A percentile compares a stretch with the other conserved stretches of the same genome.
Evolutionary conservation across 2,113 vertebrate genomes (phyloP).

Genomic region (Notechis scutatus): DNA sequence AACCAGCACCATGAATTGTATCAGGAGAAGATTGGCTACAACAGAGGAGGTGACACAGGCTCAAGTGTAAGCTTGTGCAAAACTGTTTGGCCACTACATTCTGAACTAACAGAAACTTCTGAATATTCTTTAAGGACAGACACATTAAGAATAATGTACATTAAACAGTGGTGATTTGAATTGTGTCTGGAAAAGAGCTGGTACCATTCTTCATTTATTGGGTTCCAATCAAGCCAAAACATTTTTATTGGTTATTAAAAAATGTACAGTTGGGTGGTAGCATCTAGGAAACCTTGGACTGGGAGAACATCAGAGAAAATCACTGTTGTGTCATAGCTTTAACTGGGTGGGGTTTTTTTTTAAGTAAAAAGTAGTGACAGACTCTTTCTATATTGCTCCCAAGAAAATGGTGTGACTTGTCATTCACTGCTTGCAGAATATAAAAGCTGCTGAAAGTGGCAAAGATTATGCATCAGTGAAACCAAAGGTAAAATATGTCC

Average conservation of each 20-base stretch:
- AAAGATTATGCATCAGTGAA: slow-evolving; percentile 51
- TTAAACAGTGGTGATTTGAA: not conserved
- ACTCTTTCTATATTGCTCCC: not conserved
- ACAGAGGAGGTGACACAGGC: not conserved
- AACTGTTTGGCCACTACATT: not conserved
- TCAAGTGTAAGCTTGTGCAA: not conserved
- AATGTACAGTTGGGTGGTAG: not conserved
- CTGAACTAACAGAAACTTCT: not conserved
- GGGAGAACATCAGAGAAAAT: not conserved
- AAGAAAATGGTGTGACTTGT: not conserved
- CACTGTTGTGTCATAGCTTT: not conserved
- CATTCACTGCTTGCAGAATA: slow-evolving; percentile 15
- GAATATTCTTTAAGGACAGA: not conserved
- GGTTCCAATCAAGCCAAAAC: not conserved
- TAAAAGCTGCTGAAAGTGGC: slow-evolving; percentile 26
- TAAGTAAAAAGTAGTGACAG: not conserved
- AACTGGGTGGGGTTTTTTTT: not conserved
- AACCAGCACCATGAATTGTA: not conserved
- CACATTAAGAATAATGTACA: not conserved
- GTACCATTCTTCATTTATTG: not conserved
- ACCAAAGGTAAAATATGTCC: slow-evolving; percentile 46
- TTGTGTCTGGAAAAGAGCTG: not conserved
- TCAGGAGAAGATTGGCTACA: not conserved
- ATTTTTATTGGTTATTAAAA: not conserved
- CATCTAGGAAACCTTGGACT: not conserved